Base-by-base conservation (phyloP, 2,797 vertebrate species). In the Leptodactylus fallax region DNA sequence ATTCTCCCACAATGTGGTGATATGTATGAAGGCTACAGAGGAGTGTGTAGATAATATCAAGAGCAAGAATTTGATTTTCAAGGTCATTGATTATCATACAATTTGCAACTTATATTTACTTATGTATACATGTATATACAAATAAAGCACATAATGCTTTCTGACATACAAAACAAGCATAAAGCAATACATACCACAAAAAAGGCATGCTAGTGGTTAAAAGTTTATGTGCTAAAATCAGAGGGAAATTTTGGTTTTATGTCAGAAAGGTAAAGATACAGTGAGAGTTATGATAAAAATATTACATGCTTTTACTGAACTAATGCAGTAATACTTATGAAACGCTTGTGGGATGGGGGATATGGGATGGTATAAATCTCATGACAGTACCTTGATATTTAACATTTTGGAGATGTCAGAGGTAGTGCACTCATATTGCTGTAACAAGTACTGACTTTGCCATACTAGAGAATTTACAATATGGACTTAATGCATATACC, bases 331-430 rank as follows among this genome's bases (percentile, higher is more conserved):
- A 14, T 14, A 27, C 16, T 14, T 14, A 13, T 67, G 23, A 67
- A 67, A 25, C 27, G 6, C 27, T 16, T 19, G 25, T 16, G 25
- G 5, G 13, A 67, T 27, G 23, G 27, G 12, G 13, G 12, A 13
- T 17, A 17, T 7, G 7, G 27, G 25, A 19, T 36, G 23, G 6
- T 36, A 17, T 45, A 71, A 71, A 45, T 8, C 27, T 71, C 9
- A 36, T 17, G 67, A 45, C 6, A 71, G 45, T 45, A 71, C 27
- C 27, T 36, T 71, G 13, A 71, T 71, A 45, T 27, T 71, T 71
- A 71, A 45, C 67, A 71, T 71, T 71, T 45, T 71, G 67, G 45
- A 71, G 19, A 71, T 71, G 67, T 45, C 27, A 71, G 27, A 36
- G 6, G 67, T 45, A 45, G 36, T 17, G 14, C 27, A 19, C 14